phyloP scores from a whole-genome alignment of 2,113 vertebrate genomes.

The Cepphus grylle region DNA sequence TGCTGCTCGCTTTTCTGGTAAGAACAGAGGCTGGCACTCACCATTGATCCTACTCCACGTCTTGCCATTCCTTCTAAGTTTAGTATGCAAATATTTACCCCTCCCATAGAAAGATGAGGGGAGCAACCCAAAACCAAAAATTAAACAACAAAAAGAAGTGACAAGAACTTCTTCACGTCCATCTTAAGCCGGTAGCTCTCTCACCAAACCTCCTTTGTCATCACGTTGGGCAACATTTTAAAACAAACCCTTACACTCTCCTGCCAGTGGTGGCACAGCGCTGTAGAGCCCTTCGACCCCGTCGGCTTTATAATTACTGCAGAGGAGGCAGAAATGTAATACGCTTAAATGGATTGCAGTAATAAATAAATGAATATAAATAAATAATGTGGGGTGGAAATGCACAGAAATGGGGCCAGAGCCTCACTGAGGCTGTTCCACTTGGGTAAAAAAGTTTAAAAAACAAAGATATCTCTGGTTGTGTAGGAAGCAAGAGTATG shows the following conservation, averaged over 20 bases:
- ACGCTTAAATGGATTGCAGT: background rate
- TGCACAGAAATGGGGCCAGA: background rate
- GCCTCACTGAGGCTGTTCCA: background rate
- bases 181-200: background rate
- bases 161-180: background rate
- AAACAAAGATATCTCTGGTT: background rate
- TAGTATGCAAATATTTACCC: background rate
- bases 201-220: background rate
- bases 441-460: background rate
- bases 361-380: background rate
- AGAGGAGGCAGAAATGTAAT: background rate
- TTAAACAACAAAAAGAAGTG: background rate
- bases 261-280: background rate
- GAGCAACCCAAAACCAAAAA: background rate
- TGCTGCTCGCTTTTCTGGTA: background rate
- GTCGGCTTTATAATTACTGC: background rate
- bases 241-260: background rate
- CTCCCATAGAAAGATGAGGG: background rate
- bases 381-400: background rate
- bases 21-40: background rate
- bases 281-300: background rate
- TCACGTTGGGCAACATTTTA: rapidly evolving
- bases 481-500: background rate
- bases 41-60: background rate
- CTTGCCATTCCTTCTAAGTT: background rate